These are phyloP conservation scores for Chloroceryle inda DNA, from an alignment of 2,797 vertebrate genomes.

Conservation along the genomic window DNA sequence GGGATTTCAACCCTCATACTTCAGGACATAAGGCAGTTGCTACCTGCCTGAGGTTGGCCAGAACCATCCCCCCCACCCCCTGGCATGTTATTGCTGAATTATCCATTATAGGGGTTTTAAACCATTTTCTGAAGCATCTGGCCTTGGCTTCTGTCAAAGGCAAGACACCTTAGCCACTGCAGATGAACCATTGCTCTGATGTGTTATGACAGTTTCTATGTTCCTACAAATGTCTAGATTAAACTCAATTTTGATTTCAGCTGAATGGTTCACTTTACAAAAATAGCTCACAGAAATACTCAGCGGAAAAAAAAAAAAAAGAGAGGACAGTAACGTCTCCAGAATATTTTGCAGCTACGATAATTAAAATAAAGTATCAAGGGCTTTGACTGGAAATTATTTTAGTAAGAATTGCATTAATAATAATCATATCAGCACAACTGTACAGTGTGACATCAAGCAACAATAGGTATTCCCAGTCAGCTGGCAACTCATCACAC, in stretches of 20 bases:
- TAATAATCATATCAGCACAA: background rate
- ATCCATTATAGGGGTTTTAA: background rate
- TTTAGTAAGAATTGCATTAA: background rate
- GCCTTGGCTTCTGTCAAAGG: constrained; percentile 12
- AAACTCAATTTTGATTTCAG: constrained; percentile 29
- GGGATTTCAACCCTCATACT: background rate
- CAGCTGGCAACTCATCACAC: background rate
- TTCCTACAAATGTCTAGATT: constrained; percentile 1
- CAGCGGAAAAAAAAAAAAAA: background rate
- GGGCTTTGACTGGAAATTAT: background rate
- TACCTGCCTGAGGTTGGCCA: background rate
- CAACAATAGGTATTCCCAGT: background rate
- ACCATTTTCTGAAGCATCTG: constrained; percentile 40
- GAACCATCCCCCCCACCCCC: background rate
- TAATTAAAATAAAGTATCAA: background rate
- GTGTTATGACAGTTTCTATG: background rate
- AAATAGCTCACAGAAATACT: background rate
- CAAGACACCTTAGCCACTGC: background rate
- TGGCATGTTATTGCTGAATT: background rate
- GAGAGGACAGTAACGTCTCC: background rate
- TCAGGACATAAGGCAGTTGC: background rate
- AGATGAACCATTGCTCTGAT: constrained; percentile 19
- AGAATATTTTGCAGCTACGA: background rate
- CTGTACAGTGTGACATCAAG: background rate
- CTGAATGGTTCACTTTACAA: background rate